Conservation (phyloP, 2,113 vertebrate species). For the Zapornia atra region DNA sequence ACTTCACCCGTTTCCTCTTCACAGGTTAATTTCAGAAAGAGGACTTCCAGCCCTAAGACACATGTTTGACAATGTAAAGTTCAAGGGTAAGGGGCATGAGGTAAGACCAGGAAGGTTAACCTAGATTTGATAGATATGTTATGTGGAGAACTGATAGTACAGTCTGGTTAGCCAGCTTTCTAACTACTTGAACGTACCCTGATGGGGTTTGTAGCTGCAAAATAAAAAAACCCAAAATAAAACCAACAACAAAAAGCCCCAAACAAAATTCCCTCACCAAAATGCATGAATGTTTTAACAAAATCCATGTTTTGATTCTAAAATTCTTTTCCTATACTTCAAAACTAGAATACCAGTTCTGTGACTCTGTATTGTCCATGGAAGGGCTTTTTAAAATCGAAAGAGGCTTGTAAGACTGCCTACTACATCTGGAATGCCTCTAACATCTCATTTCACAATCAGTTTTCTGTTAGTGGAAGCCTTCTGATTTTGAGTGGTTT, state of each 20-base stretch:
- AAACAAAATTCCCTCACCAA: too few relatives aligned
- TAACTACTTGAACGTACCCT: not conserved
- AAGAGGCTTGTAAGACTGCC: not conserved
- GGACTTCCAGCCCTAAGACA: conserved; percentile 91
- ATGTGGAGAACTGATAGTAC: rapidly evolving
- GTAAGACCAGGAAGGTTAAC: conserved; percentile 67
- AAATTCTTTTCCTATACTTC: not conserved
- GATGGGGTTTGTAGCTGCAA: not conserved
- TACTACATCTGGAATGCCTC: not conserved
- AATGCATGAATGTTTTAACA: not conserved
- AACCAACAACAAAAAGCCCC: too few relatives aligned
- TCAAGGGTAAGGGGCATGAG: conserved; percentile 95
- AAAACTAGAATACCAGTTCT: not conserved
- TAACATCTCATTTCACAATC: not conserved
- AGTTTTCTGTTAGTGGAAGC: not conserved
- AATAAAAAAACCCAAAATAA: not conserved
- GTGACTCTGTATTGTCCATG: not conserved
- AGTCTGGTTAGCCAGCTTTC: not conserved
- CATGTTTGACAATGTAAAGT: conserved; percentile 84
- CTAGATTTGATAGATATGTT: not conserved
- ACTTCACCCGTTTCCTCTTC: not conserved
- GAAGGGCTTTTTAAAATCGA: not conserved
- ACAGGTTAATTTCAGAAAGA: conserved; percentile 88
- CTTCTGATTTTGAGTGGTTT: not conserved
- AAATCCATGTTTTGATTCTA: not conserved